Base-by-base conservation (phyloP, 2,797 vertebrate species). In the Syngnathus acus region DNA sequence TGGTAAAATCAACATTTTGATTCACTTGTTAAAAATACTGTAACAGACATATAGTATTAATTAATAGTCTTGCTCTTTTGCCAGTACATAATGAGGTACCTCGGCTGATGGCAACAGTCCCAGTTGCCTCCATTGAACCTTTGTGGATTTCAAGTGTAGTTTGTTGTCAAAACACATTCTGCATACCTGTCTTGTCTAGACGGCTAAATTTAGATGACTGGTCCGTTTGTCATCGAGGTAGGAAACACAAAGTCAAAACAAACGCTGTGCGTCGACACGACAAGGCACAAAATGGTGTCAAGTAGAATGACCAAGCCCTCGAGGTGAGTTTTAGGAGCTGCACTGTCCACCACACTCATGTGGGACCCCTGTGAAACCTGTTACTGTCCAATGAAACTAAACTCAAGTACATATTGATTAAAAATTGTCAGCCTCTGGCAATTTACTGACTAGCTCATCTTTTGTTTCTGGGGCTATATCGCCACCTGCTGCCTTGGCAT, bases 111-210 rank as follows among this genome's bases (percentile, higher is more conserved):
- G 82, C 79, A 69, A 78, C 7, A 53, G 50, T 53, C 50, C 32
- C n/a, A 21, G n/a, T 67, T 67, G 43, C 32, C 7, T 37, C 26
- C 32, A 38, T 58, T 58, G 7, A 58, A 37, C 26, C 0, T 38
- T 58, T 58, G 64, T 4, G 60, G 65, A 58, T 72, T 86, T 87
- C 84, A 85, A 86, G 86, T 83, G 38, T 50, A 81, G 74, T 54
- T 51, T 10, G n/a, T 55, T 65, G 69, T 57, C 65, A 51, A 16
- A 67, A 71, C 67, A 72, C 32, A 64, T 26, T 42, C 42, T 23
- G n/a, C 59, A 61, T 42, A 60, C 19, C 59, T 62, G 40, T 62
- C 60, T 16, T 16, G 60, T 16, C 21, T 8, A 26, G 13, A 62
- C 40, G 21, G 39, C 21, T 45, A 14, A 43, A 8, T 40, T 13